phyloP scores from a whole-genome alignment of 1,140 invertebrate genomes.

The Coenobita brevimanus region DNA sequence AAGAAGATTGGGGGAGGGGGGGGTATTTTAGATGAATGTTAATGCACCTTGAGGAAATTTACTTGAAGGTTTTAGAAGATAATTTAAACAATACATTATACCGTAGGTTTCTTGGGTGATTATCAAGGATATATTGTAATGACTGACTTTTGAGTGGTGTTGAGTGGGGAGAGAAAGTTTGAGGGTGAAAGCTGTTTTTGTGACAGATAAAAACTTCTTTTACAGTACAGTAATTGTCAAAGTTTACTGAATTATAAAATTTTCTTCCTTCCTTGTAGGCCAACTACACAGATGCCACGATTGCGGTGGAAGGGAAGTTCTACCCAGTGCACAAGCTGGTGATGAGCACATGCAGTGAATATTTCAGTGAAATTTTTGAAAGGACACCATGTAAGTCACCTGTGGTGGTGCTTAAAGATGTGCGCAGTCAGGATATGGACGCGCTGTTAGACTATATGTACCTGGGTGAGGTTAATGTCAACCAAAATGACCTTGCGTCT shows the following conservation, averaged over 20 bases:
- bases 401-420: slow-evolving; percentile 61
- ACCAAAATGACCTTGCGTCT: slow-evolving; percentile 58
- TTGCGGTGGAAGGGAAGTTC: slow-evolving; percentile 61
- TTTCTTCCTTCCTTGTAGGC: slow-evolving; percentile 19
- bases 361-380: slow-evolving; percentile 60
- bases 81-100: no score
- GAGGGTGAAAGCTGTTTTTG: no score
- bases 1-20: no score
- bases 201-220: no score
- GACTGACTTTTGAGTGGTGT: no score
- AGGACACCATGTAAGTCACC: slow-evolving; percentile 58
- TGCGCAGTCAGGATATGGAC: slow-evolving; percentile 62
- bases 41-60: no score
- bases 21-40: no score
- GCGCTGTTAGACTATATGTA: slow-evolving; percentile 59
- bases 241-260: no score
- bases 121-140: no score
- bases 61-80: no score
- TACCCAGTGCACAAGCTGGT: slow-evolving; percentile 60
- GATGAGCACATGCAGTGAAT: slow-evolving; percentile 62
- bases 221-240: not conserved
- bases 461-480: slow-evolving; percentile 60
- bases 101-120: no score
- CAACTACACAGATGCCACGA: slow-evolving; percentile 55
- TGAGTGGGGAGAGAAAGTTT: no score